Base-by-base conservation (phyloP, 2,888 invertebrate genomes). In the Eupithecia vulgata region DNA sequence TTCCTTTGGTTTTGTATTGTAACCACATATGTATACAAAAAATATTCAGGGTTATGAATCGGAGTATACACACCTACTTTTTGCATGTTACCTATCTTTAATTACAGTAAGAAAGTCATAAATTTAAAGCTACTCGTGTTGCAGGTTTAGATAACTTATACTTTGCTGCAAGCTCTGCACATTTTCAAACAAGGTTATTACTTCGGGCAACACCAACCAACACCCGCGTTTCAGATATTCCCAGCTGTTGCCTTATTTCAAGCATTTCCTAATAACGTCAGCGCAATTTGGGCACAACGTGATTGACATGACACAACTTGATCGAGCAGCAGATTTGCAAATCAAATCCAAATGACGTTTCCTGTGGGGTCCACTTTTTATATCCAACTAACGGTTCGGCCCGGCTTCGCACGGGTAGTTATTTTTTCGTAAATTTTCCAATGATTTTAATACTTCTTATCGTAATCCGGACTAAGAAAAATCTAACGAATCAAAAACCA, bases 241-340 rank as follows among this genome's bases (percentile, higher is more conserved):
- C 48, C 35, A 70, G 21, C 64, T 70, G 52, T 64, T 45, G 68
- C 25, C 40, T 40, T 64, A 48, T 45, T 21, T 57, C 25, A 57
- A 25, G 13, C 25, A 57, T 25, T 1, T 10, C 57, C 57, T 57
- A 25, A 57, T 57, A 57, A 21, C 57, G 25, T 5, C 57, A 25
- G 25, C 68, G 75, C 76, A 84, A 83, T 84, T 87, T 84, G 82
- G 78, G 72, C 78, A 78, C 84, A 87, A 85, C 81, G 80, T 81
- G 82, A 83, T 85, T 80, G 80, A 76, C 61, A 34, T 61, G 61
- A 77, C 72, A 79, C 81, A 80, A 85, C 84, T 83, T 85, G 83
- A 82, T 83, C 81, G 76, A 74, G 78, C 77, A 78, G 80, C 75
- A 57, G 57, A 57, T 48, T 48, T 48, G 48, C 81, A 80, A 82